A percentile compares a stretch with the other conserved stretches of the same genome.
Evolutionary conservation across 2,888 invertebrate genomes (phyloP).

Genomic region (Pristionchus japonicus): DNA sequence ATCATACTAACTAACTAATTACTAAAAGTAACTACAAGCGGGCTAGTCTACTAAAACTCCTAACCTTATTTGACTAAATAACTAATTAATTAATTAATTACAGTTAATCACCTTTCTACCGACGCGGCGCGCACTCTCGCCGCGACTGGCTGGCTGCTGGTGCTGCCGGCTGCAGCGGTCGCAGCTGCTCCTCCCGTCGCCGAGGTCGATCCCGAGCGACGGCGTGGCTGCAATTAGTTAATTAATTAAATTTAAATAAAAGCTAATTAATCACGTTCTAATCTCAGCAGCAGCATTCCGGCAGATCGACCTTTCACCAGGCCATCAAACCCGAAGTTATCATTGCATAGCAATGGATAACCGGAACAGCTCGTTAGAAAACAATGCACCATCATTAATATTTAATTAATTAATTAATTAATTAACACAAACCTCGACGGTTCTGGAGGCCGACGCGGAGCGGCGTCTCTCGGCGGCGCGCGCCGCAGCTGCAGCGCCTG

Average conservation of each 20-base stretch:
- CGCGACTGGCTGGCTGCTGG: neutral
- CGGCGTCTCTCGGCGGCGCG: neutral
- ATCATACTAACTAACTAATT: no score
- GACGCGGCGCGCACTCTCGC: neutral
- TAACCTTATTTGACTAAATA: no score
- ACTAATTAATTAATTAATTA: no score
- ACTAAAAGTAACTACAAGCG: no score
- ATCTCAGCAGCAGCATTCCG: no score
- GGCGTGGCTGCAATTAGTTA: neutral
- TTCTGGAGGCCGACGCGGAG: neutral
- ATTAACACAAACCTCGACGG: neutral
- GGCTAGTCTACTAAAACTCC: no score
- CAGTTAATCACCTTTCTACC: neutral
- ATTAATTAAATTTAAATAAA: no score
- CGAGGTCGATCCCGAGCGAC: neutral
- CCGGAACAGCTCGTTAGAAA: no score
- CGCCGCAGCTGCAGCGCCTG: neutral
- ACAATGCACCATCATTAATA: neutral
- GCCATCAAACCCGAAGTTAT: no score
- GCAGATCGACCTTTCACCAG: no score
- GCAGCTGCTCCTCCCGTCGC: neutral
- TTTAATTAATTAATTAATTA: neutral
- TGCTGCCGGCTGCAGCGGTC: neutral
- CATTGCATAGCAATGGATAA: no score
- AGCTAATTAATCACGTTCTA: no score